Evolutionary conservation across 2,888 invertebrate genomes (phyloP), one percentile per base, ranked within the genome.

Genomic region (Seira musarum): DNA sequence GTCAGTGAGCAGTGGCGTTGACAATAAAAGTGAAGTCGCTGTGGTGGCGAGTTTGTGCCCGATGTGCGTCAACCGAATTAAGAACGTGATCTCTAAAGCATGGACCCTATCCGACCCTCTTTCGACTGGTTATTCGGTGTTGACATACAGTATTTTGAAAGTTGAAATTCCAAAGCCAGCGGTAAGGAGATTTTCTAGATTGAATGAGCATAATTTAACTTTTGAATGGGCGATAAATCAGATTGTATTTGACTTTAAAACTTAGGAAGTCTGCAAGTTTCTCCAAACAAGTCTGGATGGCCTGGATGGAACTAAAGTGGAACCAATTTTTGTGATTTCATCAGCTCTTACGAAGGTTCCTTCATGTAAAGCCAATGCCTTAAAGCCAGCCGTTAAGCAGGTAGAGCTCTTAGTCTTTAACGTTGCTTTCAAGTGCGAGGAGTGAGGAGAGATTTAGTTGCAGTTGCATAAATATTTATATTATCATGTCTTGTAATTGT

Each of bases 181-280:
- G 30, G 85, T 85, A 80, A 80, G 84, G 8, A 22, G 19, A 17
- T 13, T 19, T 19, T 13, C 6, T 6, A 13, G 19, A 17, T 6
- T 60, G 19, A 8, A 13, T 60, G n/a, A 60, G 17, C n/a, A 13
- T 8, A 68, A 68, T 19, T 30, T 30, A 5, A 66, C 10, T 22
- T n/a, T n/a, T 22, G 22, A 30, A 65, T 13, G 65, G 30, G 6
- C 5, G 24, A 65, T 69, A 10, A 13, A 17, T 21, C 61, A 25
- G 15, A 30, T 71, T 71, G 13, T 57, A 10, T 30, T 24, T 72
- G 40, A 19, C 19, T 65, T 64, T 2, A 35, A 57, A 2, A 35
- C 2, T 57, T 24, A 85, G 85, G 84, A 86, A 49, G 84, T 86
- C 19, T 86, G 85, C 65, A 86, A 85, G 65, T 84, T 66, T 64